Evolutionary conservation across 2,888 invertebrate genomes (phyloP), one percentile per base, ranked within the genome.

Genomic region (Lapara coniferarum): DNA sequence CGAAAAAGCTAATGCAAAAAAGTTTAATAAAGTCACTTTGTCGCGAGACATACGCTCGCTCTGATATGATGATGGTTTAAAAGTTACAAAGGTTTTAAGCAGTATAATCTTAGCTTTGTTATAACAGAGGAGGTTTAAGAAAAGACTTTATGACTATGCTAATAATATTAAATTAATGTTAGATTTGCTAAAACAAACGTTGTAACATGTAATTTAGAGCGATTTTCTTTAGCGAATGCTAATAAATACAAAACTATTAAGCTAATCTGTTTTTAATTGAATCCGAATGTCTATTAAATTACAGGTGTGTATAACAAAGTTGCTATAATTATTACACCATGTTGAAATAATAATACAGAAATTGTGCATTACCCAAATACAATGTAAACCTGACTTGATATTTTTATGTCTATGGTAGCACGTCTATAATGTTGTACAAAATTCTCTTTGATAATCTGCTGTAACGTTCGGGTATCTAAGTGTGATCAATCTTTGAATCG

Each of bases 21-120:
- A 90, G 88, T 90, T 91, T 88, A 86, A 89, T 88, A 89, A 87
- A 87, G 85, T 84, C 84, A 75, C 83, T 79, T 78, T 78, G 84
- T 81, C n/a, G 75, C 71, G 73, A 75, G 72, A 72, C 75, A 77
- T 71, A 77, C 66, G 69, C 69, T 70, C 51, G 14, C 10, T 46
- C 49, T 49, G 69, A 56, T 69, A 66, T 37, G 56, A 56, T 56
- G 53, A 25, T 67, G 19, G 49, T 57, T 57, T 68, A 58, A 49
- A 51, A 25, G 37, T 51, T 58, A 52, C 12, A 63, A 16, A 19
- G 63, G 44, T 63, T 57, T 16, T 19, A 46, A 19, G 12, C 5
- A 12, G 10, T 49, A 10, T 49, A 63, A 63, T 49, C 10, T 63
- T 7, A 46, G 16, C 44, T 46, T 46, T 59, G 44, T 59, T 46